A percentile compares a stretch with the other conserved stretches of the same genome.
These are phyloP conservation scores for Elymnias hypermnestra DNA, from an alignment of 1,140 invertebrate species.

Conservation along the genomic window DNA sequence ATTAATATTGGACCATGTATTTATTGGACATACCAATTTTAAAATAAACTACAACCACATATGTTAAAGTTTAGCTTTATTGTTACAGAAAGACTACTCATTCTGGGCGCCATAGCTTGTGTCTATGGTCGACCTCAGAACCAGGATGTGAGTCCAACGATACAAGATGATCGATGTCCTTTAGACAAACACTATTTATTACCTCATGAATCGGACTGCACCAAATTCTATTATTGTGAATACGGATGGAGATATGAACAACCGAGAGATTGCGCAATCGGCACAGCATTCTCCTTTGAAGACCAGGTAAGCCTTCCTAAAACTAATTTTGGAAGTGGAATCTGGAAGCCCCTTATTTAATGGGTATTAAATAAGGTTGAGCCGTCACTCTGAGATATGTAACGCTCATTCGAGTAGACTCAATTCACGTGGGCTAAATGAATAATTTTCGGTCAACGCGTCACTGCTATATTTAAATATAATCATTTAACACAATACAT, in stretches of 20 bases:
- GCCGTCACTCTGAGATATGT: no score
- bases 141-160: neutral
- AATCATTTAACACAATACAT: no score
- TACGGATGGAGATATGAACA: constrained; percentile 29
- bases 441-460: no score
- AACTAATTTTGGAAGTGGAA: no score
- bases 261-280: constrained; percentile 34
- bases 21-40: no score
- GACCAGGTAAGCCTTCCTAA: constrained; percentile 48
- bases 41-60: no score
- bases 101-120: constrained; percentile 29
- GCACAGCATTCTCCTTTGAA: constrained; percentile 40
- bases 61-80: neutral
- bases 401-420: no score
- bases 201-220: constrained; percentile 53
- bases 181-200: constrained; percentile 28
- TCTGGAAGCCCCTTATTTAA: no score
- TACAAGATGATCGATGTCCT: constrained; percentile 4
- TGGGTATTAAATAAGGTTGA: no score
- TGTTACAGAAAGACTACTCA: constrained; percentile 33
- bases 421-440: no score
- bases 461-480: no score
- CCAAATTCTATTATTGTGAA: constrained; percentile 58
- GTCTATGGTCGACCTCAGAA: constrained; percentile 24
- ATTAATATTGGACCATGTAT: no score